Conservation (phyloP, 2,113 vertebrate genomes). For the Seriola aureovittata region DNA sequence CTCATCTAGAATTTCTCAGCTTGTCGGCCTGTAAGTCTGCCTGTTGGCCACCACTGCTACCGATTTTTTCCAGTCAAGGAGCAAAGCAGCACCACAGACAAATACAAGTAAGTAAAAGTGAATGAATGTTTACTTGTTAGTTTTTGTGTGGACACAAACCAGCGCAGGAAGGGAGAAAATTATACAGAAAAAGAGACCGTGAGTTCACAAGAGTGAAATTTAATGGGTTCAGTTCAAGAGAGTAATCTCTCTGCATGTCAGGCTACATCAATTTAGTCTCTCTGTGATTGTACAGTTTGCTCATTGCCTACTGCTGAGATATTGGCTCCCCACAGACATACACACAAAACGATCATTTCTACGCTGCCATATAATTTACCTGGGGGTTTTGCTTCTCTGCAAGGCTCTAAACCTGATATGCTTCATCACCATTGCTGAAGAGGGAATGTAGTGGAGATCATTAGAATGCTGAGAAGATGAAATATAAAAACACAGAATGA, state of each 20-base stretch:
- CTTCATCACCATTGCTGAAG: conserved; percentile 55
- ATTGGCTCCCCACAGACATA: conserved; percentile 59
- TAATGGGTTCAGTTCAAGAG: conserved; percentile 41
- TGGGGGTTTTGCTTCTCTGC: conserved; percentile 50
- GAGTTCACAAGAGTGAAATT: conserved; percentile 8
- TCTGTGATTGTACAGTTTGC: conserved; percentile 43
- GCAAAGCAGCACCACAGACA: conserved; percentile 18
- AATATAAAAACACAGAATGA: conserved; percentile 61
- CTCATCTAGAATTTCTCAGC: conserved; percentile 42
- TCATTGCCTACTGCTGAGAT: conserved; percentile 57
- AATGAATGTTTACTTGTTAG: conserved; percentile 39
- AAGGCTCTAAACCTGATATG: conserved; percentile 61
- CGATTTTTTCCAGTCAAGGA: conserved; percentile 50
- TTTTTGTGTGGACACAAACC: conserved; percentile 30
- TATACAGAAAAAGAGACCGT: conserved; percentile 5
- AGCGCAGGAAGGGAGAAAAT: neutral
- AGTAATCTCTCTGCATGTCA: conserved; percentile 48
- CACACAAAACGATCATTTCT: conserved; percentile 61
- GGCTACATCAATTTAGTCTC: conserved; percentile 45
- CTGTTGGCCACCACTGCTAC: conserved; percentile 40
- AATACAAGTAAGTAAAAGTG: conserved; percentile 19
- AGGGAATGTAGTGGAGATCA: conserved; percentile 49
- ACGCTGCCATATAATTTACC: conserved; percentile 52
- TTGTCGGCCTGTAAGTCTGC: conserved; percentile 29
- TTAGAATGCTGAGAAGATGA: conserved; percentile 66